Percentiles rank a stretch among this genome's conserved stretches.
Evolutionary conservation across 2,888 invertebrate species (phyloP).

Genomic region (Stenolophus ochropezus): DNA sequence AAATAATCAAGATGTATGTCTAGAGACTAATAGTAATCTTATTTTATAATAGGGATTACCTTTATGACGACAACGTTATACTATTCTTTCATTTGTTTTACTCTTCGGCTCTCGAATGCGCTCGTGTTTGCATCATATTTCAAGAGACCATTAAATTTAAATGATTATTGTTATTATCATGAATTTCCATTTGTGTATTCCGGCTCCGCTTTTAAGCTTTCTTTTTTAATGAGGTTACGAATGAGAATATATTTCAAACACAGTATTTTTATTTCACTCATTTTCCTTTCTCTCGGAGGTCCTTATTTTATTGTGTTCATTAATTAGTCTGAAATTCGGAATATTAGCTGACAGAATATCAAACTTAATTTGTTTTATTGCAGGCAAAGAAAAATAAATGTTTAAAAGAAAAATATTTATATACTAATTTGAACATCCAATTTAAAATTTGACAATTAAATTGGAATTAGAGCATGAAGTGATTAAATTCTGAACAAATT

Average conservation of each 20-base stretch:
- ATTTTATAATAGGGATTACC: no score
- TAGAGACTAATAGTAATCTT: no score
- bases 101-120: background rate
- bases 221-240: conserved; percentile 34
- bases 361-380: background rate
- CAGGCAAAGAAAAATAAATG: background rate
- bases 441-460: background rate
- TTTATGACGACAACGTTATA: no score
- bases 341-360: background rate
- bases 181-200: conserved; percentile 24
- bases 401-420: no score
- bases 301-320: background rate
- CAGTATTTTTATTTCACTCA: background rate
- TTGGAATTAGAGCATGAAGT: background rate
- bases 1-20: no score
- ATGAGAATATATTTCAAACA: conserved; percentile 23
- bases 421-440: background rate
- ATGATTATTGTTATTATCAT: conserved; percentile 46
- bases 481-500: background rate
- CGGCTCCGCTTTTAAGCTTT: conserved; percentile 9
- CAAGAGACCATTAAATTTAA: conserved; percentile 36
- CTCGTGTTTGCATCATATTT: conserved; percentile 31
- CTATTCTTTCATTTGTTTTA: no score
- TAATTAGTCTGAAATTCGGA: background rate
- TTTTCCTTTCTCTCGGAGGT: background rate